phyloP scores from a whole-genome alignment of 1,140 invertebrate species.

The Leptonema lineaticorne region DNA sequence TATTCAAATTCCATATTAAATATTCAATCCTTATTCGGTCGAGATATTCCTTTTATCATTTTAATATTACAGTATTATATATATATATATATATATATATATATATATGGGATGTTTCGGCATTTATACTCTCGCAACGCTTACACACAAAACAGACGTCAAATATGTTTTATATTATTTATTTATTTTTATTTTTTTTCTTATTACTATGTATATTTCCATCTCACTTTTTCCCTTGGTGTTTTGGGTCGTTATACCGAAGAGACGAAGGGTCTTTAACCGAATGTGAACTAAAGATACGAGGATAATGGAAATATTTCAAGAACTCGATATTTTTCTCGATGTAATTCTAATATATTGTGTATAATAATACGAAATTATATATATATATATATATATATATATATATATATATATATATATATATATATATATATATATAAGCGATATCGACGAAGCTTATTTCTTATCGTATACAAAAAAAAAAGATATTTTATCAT shows the following conservation, averaged over 20 bases:
- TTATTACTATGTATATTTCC: too few species aligned
- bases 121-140: constrained; percentile 38
- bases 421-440: too few species aligned
- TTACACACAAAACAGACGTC: constrained; percentile 43
- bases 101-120: constrained; percentile 13
- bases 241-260: background rate
- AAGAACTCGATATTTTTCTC: background rate
- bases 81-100: too few species aligned
- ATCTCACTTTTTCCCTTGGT: background rate
- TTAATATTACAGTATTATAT: too few species aligned
- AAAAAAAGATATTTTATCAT: too few species aligned
- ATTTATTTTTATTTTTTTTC: background rate
- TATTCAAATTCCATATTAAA: constrained; percentile 31
- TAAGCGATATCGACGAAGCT: too few species aligned
- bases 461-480: too few species aligned
- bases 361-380: too few species aligned
- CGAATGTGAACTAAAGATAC: background rate
- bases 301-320: background rate
- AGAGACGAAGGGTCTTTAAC: constrained; percentile 12
- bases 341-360: too few species aligned
- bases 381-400: too few species aligned
- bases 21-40: constrained; percentile 30
- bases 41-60: constrained; percentile 28
- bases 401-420: too few species aligned
- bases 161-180: constrained; percentile 14